phyloP scores from a whole-genome alignment of 2,797 vertebrate genomes.

The Xerus rutilus region DNA sequence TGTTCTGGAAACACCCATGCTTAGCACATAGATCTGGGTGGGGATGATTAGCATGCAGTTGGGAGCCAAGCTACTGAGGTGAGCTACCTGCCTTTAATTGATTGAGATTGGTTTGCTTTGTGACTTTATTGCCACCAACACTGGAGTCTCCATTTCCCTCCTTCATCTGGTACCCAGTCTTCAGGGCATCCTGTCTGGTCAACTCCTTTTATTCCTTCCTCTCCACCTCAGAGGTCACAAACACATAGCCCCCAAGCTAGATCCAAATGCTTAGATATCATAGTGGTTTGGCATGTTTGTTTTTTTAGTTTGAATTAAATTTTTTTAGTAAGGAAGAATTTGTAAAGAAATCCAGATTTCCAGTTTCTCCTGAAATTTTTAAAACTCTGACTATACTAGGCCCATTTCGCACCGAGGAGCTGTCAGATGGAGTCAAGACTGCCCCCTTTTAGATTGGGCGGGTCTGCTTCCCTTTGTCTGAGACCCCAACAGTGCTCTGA shows the following conservation, averaged over 20 bases:
- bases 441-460: neutral
- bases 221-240: neutral
- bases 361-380: neutral
- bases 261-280: neutral
- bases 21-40: neutral
- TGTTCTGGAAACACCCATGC: neutral
- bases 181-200: neutral
- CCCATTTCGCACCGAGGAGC: neutral
- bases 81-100: neutral
- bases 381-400: neutral
- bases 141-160: neutral
- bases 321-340: neutral
- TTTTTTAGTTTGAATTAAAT: conserved; percentile 8
- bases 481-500: neutral
- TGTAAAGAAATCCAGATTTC: neutral
- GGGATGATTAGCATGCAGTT: neutral
- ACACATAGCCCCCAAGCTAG: neutral
- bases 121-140: neutral
- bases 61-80: neutral
- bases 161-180: neutral
- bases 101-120: neutral
- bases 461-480: fast-evolving
- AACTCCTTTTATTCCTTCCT: neutral
- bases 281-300: neutral
- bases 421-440: no score